These are phyloP conservation scores for Smutsia temminckii DNA, from an alignment of 2,797 vertebrate species.

Conservation along the genomic window DNA sequence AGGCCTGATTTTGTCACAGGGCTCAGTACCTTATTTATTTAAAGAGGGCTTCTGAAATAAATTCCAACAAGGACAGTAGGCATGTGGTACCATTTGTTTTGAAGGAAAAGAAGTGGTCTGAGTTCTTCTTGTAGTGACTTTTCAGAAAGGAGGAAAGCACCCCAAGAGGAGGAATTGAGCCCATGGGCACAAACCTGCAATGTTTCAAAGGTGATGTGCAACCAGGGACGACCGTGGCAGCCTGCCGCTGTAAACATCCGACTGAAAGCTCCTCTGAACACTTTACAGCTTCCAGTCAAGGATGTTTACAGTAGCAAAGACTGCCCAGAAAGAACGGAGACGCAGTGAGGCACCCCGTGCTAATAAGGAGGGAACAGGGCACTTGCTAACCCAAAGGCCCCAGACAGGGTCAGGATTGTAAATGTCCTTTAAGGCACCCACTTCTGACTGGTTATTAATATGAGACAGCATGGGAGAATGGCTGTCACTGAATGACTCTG, in stretches of 20 bases:
- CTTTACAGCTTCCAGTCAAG: conserved; percentile 99
- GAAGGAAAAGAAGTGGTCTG: conserved; percentile 34
- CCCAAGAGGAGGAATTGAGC: conserved; percentile 40
- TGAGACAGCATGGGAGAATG: neutral
- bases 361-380: conserved; percentile 32
- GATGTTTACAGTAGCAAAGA: conserved; percentile 97
- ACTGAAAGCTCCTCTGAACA: conserved; percentile 96
- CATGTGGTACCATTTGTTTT: neutral
- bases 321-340: conserved; percentile 81
- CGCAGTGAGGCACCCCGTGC: conserved; percentile 21
- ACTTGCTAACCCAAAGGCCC: conserved; percentile 23
- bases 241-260: conserved; percentile 99
- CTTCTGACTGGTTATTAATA: conserved; percentile 33
- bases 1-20: conserved; percentile 44
- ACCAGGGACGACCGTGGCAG: conserved; percentile 87
- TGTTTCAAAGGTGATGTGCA: conserved; percentile 19
- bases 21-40: neutral
- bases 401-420: conserved; percentile 44
- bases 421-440: conserved; percentile 22
- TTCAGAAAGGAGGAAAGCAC: conserved; percentile 31
- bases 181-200: conserved; percentile 28
- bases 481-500: conserved; percentile 27
- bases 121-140: neutral
- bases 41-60: conserved; percentile 13
- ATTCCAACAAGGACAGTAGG: neutral